Evolutionary conservation across 1,140 invertebrate genomes (phyloP), one percentile per base, ranked within the genome.

Genomic region (Cecropterus lyciades): DNA sequence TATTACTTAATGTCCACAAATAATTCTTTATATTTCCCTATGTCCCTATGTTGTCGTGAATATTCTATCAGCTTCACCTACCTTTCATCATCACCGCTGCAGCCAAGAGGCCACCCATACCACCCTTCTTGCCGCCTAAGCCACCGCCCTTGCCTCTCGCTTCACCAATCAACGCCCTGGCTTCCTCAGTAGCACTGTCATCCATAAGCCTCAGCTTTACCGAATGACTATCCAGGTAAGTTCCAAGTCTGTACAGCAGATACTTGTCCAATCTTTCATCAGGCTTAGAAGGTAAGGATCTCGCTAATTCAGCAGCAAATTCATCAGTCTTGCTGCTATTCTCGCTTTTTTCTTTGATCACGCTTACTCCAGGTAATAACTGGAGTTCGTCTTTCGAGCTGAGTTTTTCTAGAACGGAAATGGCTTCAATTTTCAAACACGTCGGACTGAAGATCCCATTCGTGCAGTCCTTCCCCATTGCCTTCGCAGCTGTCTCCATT

Each of bases 351-450:
- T 96, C 95, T 64, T 95, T 95, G 11, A 96, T 93, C 15, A 97
- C 93, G 52, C 94, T 95, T 0, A 97, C 92, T 48, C 96, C 96
- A 0, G 96, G 96, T 6, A 96, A 72, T 0, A 97, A 92, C 59
- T 93, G 93, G 16, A 95, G 87, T 72, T 95, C 93, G 30, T 95
- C 93, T 48, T 94, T 94, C 49, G 94, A 93, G 20, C 94, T 95
- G 3, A 97, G 79, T 69, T 94, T 95, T 73, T 97, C 96, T 24
- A 97, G 92, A 75, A 96, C 94, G 0, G 95, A 95, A 9, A 96
- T 95, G n/a, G 97, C 94, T 85, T 97, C 96, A 49, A 97, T 91
- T 82, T 97, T 97, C 10, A 97, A 86, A 76, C 96, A 97, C 24
- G 95, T 96, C 6, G 94, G 92, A 85, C 95, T 96, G 72, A 96